Evolutionary conservation across 2,113 vertebrate genomes (phyloP).

Genomic region (Struthidea cinerea): DNA sequence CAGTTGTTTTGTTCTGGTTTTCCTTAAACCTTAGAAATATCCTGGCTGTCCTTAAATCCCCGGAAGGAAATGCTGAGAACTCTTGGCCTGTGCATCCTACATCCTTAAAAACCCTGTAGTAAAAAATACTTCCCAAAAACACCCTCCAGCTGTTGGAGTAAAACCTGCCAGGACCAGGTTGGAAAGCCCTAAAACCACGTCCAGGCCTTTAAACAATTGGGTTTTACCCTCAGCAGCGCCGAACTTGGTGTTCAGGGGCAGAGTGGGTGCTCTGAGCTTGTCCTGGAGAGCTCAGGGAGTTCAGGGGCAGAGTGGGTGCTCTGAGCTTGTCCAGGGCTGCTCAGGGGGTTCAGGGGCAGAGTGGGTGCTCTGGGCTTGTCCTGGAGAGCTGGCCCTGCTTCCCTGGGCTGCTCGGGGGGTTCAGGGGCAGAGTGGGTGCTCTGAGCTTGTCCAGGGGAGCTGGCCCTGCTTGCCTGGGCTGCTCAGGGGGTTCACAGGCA

Average conservation of each 20-base stretch:
- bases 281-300: neutral
- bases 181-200: neutral
- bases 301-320: neutral
- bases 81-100: neutral
- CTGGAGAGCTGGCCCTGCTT: neutral
- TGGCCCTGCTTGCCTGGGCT: rapidly evolving
- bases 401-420: neutral
- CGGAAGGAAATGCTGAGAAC: neutral
- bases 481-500: neutral
- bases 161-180: neutral
- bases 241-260: neutral
- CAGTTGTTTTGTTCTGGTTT: neutral
- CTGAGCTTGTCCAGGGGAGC: too few relatives aligned
- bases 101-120: neutral
- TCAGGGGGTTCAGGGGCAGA: neutral
- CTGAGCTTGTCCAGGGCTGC: neutral
- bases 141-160: neutral
- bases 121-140: neutral
- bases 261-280: neutral
- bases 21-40: neutral
- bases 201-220: neutral
- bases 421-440: too few relatives aligned
- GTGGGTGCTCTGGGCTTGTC: too few relatives aligned
- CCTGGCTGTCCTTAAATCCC: neutral
- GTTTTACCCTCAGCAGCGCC: neutral